Evolutionary conservation across 1,140 invertebrate species (phyloP), one percentile per base, ranked within the genome.

Genomic region (Sinonovacula constricta): DNA sequence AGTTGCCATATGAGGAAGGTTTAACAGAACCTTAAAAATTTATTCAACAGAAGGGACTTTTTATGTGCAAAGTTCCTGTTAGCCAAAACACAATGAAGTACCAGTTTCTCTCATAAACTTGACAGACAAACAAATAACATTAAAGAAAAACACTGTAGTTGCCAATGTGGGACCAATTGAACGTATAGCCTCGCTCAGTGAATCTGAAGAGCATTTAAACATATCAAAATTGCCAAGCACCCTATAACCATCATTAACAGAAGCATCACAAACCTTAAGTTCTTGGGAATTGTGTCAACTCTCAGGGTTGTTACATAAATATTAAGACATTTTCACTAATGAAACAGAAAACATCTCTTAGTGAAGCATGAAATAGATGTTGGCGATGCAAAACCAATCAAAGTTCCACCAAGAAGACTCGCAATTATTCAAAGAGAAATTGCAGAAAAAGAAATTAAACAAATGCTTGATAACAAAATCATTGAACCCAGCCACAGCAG

Each of bases 401-500:
- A 68, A 74, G 54, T 56, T 15, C 22, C 49, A 14, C 56, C 66
- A 2, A n/a, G 71, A 28, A 34, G 70, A 24, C 36, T 79, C 39
- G 56, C 69, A 18, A 1, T 62, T 1, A 51, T 34, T 0, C 31
- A 54, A 28, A 36, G 30, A 65, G 39, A 68, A 49, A 63, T 62
- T 34, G 69, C 53, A 12, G 69, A 81, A 24, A 45, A 36, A 10
- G 82, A 79, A 57, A 30, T 83, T 2, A 26, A 79, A 18, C 49
- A 68, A 14, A 79, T 81, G 75, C 30, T 79, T 28, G 31, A 76
- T 3, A 15, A 51, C 28, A 79, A 79, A 24, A 68, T 89, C 24
- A 84, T 88, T 30, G 81, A 86, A 63, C 78, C 71, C 3, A 75
- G 66, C 0, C 80, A 62, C 18, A 81, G 80, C n/a, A 79, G 83